Base-by-base conservation (phyloP, 2,797 vertebrate species). In the Eulemur albifrons region DNA sequence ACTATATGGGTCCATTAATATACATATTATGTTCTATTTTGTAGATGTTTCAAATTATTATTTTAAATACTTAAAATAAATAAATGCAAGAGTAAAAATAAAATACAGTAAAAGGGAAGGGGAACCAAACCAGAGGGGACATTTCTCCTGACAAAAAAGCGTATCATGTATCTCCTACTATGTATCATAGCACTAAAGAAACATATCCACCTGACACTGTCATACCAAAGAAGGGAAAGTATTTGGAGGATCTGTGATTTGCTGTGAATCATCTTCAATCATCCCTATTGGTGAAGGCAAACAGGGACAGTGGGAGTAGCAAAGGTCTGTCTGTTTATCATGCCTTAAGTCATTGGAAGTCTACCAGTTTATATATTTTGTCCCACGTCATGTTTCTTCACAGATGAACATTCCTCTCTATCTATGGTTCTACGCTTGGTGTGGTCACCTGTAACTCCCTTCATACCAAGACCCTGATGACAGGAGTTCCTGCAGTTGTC, bases 41-140 rank as follows among this genome's bases (percentile, higher is more conserved):
- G 4, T 75, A 83, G 63, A 27, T 79, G 2, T 77, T 92, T 94
- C 69, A 87, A 90, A 52, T 92, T 94, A 75, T 92, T 59, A 93
- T 70, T 94, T 95, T 90, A 65, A 94, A 59, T 88, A 88, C 54
- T 73, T 77, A 92, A 93, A 90, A 61, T 73, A 94, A 93, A 30
- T 82, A 90, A 93, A 18, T 94, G 30, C 7, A 72, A 92, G 45
- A 88, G 72, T 86, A 92, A 94, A 96, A 95, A 93, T 65, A 94
- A 90, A 38, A 38, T 45, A 70, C 2, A 61, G 25, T 79, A 30
- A 61, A 12, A 89, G 23, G 25, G 25, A 84, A 88, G 50, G 35
- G 83, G 17, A 83, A 50, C 21, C 10, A 85, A 94, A 88, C 30
- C 50, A 93, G 35, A 80, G 14, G 17, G 76, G 61, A 38, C 0